These are phyloP conservation scores for Hyles vespertilio DNA, from an alignment of 1,140 invertebrate genomes.

Conservation along the genomic window DNA sequence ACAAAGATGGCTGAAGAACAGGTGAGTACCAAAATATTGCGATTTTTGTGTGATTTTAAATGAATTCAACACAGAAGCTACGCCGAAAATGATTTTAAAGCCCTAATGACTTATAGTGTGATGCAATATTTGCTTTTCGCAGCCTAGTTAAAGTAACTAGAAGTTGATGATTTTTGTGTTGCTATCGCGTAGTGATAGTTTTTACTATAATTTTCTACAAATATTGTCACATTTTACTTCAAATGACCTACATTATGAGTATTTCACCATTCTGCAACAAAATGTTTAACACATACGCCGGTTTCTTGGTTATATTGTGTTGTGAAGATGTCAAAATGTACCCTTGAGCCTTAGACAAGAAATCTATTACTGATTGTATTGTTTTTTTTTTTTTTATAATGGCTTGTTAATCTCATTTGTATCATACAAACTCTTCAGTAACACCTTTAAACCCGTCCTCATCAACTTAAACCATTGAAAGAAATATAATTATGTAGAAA, in stretches of 20 bases:
- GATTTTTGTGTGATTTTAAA: slow-evolving; percentile 48
- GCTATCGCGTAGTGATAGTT: background rate
- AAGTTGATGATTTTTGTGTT: background rate
- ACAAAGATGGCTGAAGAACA: slow-evolving; percentile 74
- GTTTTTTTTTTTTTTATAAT: too few relatives aligned
- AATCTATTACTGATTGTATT: too few relatives aligned
- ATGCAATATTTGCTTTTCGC: background rate
- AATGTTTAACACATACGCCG: slow-evolving; percentile 24
- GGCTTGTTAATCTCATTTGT: background rate
- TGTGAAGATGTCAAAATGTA: slow-evolving; percentile 33
- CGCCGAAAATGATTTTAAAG: slow-evolving; percentile 3
- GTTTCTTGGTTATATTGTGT: slow-evolving; percentile 54
- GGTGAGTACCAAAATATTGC: slow-evolving; percentile 69
- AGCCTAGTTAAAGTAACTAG: background rate
- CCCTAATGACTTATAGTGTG: background rate
- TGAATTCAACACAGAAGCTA: slow-evolving; percentile 31
- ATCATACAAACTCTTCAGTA: too few relatives aligned
- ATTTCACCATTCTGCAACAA: too few relatives aligned
- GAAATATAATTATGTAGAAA: too few relatives aligned
- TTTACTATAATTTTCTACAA: background rate
- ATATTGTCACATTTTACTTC: too few relatives aligned
- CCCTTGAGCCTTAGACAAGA: slow-evolving; percentile 35
- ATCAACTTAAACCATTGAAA: too few relatives aligned
- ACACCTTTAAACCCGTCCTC: too few relatives aligned
- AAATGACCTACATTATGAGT: too few relatives aligned